Percentiles rank a stretch among this genome's conserved stretches.
These are phyloP conservation scores for Maconellicoccus hirsutus DNA, from an alignment of 1,140 invertebrate genomes.

Conservation along the genomic window DNA sequence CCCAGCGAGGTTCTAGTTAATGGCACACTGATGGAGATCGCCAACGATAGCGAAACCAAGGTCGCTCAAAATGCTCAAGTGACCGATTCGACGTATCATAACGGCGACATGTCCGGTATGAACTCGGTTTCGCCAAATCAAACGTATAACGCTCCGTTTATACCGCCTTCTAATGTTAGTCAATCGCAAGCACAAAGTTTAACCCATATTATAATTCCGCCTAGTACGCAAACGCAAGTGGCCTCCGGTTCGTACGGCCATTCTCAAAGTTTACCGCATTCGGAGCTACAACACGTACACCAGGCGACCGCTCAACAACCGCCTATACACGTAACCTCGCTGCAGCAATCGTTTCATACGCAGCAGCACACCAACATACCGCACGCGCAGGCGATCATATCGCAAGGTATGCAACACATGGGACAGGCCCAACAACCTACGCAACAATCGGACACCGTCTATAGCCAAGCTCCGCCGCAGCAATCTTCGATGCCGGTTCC, in stretches of 20 bases:
- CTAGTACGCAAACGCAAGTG: neutral
- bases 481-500: neutral
- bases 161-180: neutral
- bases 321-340: conserved; percentile 34
- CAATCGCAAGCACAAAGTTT: conserved; percentile 12
- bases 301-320: conserved; percentile 28
- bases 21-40: neutral
- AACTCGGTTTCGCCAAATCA: conserved; percentile 12
- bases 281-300: neutral
- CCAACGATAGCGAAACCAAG: neutral
- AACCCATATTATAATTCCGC: conserved; percentile 13
- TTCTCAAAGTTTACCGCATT: conserved; percentile 10
- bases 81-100: neutral
- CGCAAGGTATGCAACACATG: conserved; percentile 35
- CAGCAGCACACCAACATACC: conserved; percentile 27
- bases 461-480: neutral
- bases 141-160: neutral
- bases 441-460: neutral
- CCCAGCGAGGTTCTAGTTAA: neutral
- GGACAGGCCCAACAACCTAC: conserved; percentile 39
- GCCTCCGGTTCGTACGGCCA: conserved; percentile 7
- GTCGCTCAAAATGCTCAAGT: neutral
- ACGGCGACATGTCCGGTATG: conserved; percentile 6
- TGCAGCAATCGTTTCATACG: conserved; percentile 24
- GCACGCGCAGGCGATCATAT: conserved; percentile 25